Percentiles rank a stretch among this genome's conserved stretches.
phyloP scores from a whole-genome alignment of 1,140 invertebrate genomes.

The Stegodyphus dumicola region DNA sequence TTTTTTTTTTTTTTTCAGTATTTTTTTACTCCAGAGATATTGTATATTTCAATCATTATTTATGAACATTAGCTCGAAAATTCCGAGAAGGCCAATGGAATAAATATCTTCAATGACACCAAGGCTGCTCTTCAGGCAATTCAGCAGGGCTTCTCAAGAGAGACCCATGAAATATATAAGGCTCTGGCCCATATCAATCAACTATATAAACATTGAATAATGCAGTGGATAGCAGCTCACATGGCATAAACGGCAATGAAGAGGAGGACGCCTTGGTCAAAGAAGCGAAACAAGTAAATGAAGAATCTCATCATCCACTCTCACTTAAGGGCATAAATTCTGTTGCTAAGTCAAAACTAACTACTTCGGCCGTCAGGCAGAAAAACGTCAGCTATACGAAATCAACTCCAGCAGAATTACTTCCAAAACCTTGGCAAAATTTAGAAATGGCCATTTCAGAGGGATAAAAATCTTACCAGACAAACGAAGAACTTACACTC shows the following conservation, averaged over 20 bases:
- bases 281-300: background rate
- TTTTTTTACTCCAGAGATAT: too few relatives aligned
- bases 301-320: background rate
- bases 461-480: background rate
- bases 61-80: too few relatives aligned
- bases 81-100: too few relatives aligned
- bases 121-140: background rate
- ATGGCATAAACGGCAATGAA: background rate
- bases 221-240: background rate
- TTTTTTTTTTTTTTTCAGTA: too few relatives aligned
- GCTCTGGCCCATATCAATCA: background rate
- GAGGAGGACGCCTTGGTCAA: background rate
- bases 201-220: background rate
- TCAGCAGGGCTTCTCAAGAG: background rate
- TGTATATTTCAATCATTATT: too few relatives aligned
- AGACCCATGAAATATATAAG: background rate
- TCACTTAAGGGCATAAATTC: background rate
- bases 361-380: background rate
- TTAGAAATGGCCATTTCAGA: background rate
- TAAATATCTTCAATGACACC: too few relatives aligned
- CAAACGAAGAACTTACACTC: background rate
- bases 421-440: background rate
- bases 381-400: background rate
- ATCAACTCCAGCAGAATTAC: background rate
- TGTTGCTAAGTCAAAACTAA: background rate